Evolutionary conservation across 2,113 vertebrate genomes (phyloP).

Genomic region (Scalopus aquaticus): DNA sequence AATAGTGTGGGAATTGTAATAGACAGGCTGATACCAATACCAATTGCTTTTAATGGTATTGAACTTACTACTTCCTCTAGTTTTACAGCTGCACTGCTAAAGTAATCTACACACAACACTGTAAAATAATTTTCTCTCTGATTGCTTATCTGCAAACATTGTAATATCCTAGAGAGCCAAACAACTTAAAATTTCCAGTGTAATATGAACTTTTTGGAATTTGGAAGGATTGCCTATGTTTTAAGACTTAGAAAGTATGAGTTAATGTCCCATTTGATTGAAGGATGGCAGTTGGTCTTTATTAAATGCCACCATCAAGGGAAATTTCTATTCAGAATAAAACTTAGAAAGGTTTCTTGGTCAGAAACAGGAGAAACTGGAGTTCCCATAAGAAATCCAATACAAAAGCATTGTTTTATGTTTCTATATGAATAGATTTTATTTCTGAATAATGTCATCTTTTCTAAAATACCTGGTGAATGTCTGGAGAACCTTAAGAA

Average conservation of each 20-base stretch:
- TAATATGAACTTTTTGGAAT: background rate
- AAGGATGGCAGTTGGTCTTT: background rate
- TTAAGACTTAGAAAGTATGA: background rate
- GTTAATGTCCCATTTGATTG: background rate
- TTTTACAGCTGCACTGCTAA: background rate
- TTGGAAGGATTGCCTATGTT: background rate
- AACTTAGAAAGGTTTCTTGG: background rate
- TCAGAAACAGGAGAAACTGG: background rate
- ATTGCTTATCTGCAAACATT: background rate
- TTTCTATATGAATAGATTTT: background rate
- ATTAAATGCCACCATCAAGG: background rate
- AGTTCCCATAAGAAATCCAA: background rate
- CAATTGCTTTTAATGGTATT: background rate
- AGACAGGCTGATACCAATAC: background rate
- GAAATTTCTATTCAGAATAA: slow-evolving; percentile 37
- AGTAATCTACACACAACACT: background rate
- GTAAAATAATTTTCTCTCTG: background rate
- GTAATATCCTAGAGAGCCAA: background rate
- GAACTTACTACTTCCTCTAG: background rate
- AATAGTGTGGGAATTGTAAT: background rate
- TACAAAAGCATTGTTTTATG: background rate
- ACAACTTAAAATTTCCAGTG: background rate
- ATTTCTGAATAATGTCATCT: background rate
- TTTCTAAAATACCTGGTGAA: background rate
- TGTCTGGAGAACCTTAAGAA: background rate